phyloP scores from a whole-genome alignment of 37 sponge, comb jelly and placozoan species.

The Geodia barretti region DNA sequence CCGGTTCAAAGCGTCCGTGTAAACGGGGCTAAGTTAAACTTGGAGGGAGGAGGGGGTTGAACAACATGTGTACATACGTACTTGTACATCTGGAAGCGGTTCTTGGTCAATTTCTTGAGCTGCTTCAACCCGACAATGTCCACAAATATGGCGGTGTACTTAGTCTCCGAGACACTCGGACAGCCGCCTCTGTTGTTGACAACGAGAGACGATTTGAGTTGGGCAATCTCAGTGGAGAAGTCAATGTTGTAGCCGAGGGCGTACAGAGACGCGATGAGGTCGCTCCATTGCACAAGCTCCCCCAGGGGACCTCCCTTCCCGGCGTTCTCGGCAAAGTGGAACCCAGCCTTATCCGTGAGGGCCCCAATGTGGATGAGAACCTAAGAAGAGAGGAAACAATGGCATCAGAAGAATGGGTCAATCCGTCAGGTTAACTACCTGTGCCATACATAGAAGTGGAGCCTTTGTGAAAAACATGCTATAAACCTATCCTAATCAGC shows the following conservation, averaged over 20 bases:
- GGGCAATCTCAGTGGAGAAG: constrained; percentile 39
- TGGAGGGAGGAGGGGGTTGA: too few relatives aligned
- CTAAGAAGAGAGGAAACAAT: too few relatives aligned
- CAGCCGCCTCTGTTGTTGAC: constrained; percentile 28
- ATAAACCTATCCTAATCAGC: too few relatives aligned
- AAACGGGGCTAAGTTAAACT: too few relatives aligned
- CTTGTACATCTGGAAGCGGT: constrained; percentile 40
- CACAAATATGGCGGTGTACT: constrained; percentile 47
- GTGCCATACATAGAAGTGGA: too few relatives aligned
- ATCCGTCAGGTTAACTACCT: too few relatives aligned
- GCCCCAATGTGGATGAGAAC: constrained; percentile 49
- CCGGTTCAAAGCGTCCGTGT: too few relatives aligned
- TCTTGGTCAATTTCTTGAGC: constrained; percentile 25
- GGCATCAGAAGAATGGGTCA: too few relatives aligned
- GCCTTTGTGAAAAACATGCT: too few relatives aligned
- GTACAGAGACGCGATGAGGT: constrained; percentile 61
- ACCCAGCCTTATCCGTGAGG: constrained; percentile 50
- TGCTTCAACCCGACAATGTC: constrained; percentile 70
- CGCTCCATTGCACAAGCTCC: constrained; percentile 87
- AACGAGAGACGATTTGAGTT: constrained; percentile 12
- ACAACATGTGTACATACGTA: constrained; percentile 12
- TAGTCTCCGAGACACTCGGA: constrained; percentile 17
- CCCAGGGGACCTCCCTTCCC: constrained; percentile 78
- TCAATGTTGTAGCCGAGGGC: constrained; percentile 55
- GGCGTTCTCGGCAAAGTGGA: constrained; percentile 71